These are phyloP conservation scores for Oncorhynchus kisutch DNA, from an alignment of 2,113 vertebrate species.

Conservation along the genomic window DNA sequence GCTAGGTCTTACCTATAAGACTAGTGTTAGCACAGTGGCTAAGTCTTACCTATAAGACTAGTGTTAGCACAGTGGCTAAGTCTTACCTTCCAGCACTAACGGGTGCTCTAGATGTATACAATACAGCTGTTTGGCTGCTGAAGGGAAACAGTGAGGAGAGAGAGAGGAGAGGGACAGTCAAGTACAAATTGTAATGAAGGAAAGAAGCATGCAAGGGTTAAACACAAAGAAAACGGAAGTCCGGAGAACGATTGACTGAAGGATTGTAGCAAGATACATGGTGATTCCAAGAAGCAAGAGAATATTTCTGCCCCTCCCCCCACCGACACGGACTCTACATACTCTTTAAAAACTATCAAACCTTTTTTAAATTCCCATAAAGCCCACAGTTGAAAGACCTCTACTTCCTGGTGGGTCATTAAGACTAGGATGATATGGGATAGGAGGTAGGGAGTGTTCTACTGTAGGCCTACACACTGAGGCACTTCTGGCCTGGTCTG, in stretches of 20 bases:
- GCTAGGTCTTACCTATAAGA: slow-evolving; percentile 63
- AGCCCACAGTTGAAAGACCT: background rate
- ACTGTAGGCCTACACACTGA: background rate
- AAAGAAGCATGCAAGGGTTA: slow-evolving; percentile 27
- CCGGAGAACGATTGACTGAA: slow-evolving; percentile 14
- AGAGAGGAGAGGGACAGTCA: slow-evolving; percentile 27
- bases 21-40: no score
- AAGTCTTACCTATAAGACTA: no score
- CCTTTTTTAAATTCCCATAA: background rate
- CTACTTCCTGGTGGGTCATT: background rate
- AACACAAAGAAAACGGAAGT: slow-evolving; percentile 34
- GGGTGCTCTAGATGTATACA: slow-evolving; percentile 63
- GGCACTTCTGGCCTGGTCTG: background rate
- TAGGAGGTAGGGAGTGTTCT: background rate
- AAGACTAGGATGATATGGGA: background rate
- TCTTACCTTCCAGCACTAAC: slow-evolving; percentile 78
- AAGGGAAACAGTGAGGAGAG: slow-evolving; percentile 45
- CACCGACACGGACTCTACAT: no score
- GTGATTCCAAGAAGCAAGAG: no score
- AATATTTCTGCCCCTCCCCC: no score
- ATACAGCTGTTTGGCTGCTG: slow-evolving; percentile 72
- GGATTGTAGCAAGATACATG: background rate
- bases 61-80: background rate
- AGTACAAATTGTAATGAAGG: slow-evolving; percentile 31
- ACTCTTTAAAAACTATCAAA: background rate